Base-by-base conservation (phyloP, 2,797 vertebrate genomes). In the Anguilla marmorata region DNA sequence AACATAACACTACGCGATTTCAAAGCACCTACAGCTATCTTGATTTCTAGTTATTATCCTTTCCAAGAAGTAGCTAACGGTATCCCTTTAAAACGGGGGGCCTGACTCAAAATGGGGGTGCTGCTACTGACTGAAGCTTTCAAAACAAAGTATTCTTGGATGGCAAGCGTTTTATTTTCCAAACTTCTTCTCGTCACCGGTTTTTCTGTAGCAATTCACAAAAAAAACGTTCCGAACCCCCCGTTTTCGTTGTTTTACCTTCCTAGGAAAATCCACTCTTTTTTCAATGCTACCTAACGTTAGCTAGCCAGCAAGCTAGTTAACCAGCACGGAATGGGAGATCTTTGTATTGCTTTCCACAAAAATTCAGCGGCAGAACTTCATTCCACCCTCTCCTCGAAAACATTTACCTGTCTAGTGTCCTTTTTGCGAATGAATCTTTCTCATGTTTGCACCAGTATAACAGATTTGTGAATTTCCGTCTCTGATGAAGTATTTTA, bases 321-420 rank as follows among this genome's bases (percentile, higher is more conserved):
- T 16, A 19, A 41, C 19, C 88, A 76, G 66, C 66, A 41, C 86
- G 86, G 48, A 82, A 69, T 50, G 19, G 30, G 86, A 74, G 88
- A 86, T 85, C 85, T 89, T 86, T 85, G 85, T 87, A 30, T 93
- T 56, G 60, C 90, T 92, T 89, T 92, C 86, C 92, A 84, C 85
- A 92, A 88, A 94, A 93, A 91, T 93, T 93, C 93, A 93, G 93
- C 94, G 94, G 91, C 94, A 92, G 89, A 95, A 96, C 87, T 85
- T 85, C 3, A 87, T 33, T 84, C 52, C 85, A 19, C 48, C 86
- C 58, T n/a, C 14, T 27, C n/a, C 33, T 66, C 66, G n/a, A 16
- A 27, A 86, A 86, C 66, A 89, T 33, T 86, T 56, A 79, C 93
- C 94, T 93, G 33, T 30, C 80, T 60, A 19, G 56, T 16, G 14